These are phyloP conservation scores for Chaetodon trifasciatus DNA, from an alignment of 2,797 vertebrate species.

Conservation along the genomic window DNA sequence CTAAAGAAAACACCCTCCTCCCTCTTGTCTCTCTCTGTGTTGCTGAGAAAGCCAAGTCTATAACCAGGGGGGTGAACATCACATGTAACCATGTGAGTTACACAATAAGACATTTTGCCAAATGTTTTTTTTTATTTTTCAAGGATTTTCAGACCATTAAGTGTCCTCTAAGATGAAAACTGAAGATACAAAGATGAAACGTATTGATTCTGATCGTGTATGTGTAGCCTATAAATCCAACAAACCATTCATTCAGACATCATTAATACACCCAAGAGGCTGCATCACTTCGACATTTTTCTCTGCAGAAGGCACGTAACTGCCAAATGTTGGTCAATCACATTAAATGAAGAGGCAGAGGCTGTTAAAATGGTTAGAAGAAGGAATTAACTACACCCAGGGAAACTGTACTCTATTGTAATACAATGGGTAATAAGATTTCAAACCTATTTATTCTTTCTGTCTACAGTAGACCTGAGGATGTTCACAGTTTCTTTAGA, in stretches of 20 bases:
- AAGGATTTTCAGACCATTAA: conserved; percentile 20
- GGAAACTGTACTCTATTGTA: too few species aligned
- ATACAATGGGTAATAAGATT: too few species aligned
- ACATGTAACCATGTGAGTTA: conserved; percentile 23
- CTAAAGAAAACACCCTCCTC: background rate
- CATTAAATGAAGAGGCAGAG: conserved; percentile 27
- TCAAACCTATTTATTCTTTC: background rate
- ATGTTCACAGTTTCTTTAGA: background rate
- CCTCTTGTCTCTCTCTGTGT: conserved; percentile 24
- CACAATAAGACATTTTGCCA: conserved; percentile 20
- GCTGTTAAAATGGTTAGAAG: conserved; percentile 23
- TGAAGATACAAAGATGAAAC: conserved; percentile 16
- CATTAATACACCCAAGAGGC: conserved; percentile 28
- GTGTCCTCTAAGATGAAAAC: conserved; percentile 10
- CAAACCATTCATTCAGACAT: conserved; percentile 27
- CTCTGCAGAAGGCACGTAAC: conserved; percentile 30
- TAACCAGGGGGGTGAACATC: conserved; percentile 31
- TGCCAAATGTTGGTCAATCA: conserved; percentile 50
- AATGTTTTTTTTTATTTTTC: background rate
- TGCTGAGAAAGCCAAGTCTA: conserved; percentile 36
- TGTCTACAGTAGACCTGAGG: conserved; percentile 1
- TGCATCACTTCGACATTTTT: conserved; percentile 3
- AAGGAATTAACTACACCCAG: conserved; percentile 22
- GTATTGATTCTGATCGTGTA: conserved; percentile 36
- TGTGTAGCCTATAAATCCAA: conserved; percentile 10